Evolutionary conservation across 2,888 invertebrate genomes (phyloP).

Genomic region (Allacma fusca): DNA sequence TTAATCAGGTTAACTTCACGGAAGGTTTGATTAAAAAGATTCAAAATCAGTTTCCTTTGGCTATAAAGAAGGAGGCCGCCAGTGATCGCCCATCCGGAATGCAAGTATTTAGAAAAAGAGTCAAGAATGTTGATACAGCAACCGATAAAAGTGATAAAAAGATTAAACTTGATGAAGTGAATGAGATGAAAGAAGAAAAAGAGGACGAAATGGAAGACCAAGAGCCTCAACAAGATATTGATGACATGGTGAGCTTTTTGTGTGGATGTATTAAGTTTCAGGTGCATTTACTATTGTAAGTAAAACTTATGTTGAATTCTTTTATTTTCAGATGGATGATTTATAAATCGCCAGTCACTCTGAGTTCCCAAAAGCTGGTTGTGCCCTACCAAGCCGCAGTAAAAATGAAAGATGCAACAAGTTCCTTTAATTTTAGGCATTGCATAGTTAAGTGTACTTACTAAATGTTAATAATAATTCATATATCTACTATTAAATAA

Average conservation of each 20-base stretch:
- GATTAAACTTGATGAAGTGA: slow-evolving; percentile 37
- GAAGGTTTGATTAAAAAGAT: slow-evolving; percentile 31
- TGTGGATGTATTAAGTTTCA: neutral
- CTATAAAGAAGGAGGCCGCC: slow-evolving; percentile 32
- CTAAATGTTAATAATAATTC: too few relatives aligned
- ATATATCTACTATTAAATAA: too few relatives aligned
- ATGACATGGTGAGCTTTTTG: slow-evolving; percentile 53
- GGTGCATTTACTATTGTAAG: too few relatives aligned
- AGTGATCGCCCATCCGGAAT: slow-evolving; percentile 53
- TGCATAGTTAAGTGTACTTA: too few relatives aligned
- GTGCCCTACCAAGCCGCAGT: too few relatives aligned
- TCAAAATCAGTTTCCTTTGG: slow-evolving; percentile 50
- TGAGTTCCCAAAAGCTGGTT: too few relatives aligned
- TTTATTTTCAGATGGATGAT: slow-evolving; percentile 54
- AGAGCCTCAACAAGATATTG: slow-evolving; percentile 37
- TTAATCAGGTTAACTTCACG: slow-evolving; percentile 34
- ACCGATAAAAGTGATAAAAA: slow-evolving; percentile 47
- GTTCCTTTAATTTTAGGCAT: too few relatives aligned
- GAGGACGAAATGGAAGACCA: slow-evolving; percentile 36
- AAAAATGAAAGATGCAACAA: too few relatives aligned
- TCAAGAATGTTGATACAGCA: slow-evolving; percentile 26
- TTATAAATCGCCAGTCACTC: slow-evolving; percentile 44
- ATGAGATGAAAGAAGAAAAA: neutral
- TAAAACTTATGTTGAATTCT: too few relatives aligned
- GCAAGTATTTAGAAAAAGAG: slow-evolving; percentile 55